A percentile compares a stretch with the other conserved stretches of the same genome.
phyloP scores from a whole-genome alignment of 2,113 vertebrate species.

The Alosa alosa region DNA sequence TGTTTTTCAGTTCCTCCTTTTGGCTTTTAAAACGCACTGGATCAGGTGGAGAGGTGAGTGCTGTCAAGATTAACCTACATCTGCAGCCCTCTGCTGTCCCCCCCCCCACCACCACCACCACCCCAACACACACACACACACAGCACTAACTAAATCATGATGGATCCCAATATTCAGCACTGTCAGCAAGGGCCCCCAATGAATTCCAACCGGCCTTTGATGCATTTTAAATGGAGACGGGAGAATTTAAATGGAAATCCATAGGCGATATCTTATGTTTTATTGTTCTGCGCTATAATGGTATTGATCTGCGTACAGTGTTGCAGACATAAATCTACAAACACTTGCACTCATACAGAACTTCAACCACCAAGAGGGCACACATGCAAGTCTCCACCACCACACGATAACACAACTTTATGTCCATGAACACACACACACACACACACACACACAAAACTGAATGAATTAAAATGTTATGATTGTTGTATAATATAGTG shows the following conservation, averaged over 20 bases:
- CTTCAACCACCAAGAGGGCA: not conserved
- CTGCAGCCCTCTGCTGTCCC: not conserved
- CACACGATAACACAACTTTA: not conserved
- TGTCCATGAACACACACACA: not conserved
- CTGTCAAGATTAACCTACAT: not conserved
- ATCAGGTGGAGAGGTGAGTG: not conserved
- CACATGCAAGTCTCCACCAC: not conserved
- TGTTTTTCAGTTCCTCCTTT: not conserved
- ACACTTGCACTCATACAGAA: not conserved
- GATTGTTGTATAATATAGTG: not conserved
- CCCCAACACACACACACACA: not conserved
- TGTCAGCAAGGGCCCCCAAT: not conserved
- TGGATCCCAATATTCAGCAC: conserved; percentile 4
- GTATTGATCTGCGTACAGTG: not conserved
- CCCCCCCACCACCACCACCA: not conserved
- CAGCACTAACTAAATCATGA: conserved; percentile 15
- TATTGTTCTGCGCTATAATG: not conserved
- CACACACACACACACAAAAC: not conserved
- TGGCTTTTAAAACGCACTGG: not conserved
- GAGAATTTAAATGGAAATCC: conserved; percentile 10
- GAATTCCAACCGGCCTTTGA: not conserved
- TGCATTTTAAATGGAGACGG: conserved; percentile 8
- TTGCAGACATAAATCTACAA: not conserved
- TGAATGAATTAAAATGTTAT: not conserved
- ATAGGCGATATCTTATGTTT: not conserved